phyloP scores from a whole-genome alignment of 2,113 vertebrate genomes.

The Hippopotamus amphibius region DNA sequence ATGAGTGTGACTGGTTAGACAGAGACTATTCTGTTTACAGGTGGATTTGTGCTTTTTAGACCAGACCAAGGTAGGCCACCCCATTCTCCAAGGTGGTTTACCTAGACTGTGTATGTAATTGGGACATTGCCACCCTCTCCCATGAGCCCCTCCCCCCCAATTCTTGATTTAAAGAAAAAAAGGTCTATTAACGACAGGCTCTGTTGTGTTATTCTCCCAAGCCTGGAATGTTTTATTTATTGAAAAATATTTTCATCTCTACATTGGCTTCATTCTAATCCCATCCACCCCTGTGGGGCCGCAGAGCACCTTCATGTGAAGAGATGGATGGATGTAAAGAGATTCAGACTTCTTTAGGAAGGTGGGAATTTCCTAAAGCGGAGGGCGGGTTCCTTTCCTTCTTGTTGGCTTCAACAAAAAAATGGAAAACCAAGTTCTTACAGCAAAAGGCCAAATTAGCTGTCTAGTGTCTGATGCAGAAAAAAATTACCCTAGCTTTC shows the following conservation, averaged over 20 bases:
- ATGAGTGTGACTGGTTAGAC: background rate
- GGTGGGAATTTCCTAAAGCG: background rate
- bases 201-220: conserved; percentile 50
- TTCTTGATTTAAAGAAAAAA: conserved; percentile 8
- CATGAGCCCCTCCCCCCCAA: background rate
- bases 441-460: conserved; percentile 73
- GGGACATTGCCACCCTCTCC: background rate
- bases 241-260: conserved; percentile 65
- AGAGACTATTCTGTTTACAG: background rate
- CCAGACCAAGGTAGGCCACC: background rate
- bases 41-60: background rate
- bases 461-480: conserved; percentile 59
- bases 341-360: conserved; percentile 30
- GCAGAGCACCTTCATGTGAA: background rate
- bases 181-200: conserved; percentile 78
- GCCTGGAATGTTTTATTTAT: conserved; percentile 82
- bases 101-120: conserved; percentile 21
- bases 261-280: conserved; percentile 46
- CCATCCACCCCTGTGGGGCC: background rate
- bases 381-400: conserved; percentile 14
- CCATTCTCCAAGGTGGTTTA: background rate
- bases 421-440: conserved; percentile 39
- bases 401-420: conserved; percentile 61
- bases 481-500: conserved; percentile 41
- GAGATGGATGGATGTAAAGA: background rate